phyloP scores from a whole-genome alignment of 92 coral and sea anemone species.

The Epizoanthus stellaris region DNA sequence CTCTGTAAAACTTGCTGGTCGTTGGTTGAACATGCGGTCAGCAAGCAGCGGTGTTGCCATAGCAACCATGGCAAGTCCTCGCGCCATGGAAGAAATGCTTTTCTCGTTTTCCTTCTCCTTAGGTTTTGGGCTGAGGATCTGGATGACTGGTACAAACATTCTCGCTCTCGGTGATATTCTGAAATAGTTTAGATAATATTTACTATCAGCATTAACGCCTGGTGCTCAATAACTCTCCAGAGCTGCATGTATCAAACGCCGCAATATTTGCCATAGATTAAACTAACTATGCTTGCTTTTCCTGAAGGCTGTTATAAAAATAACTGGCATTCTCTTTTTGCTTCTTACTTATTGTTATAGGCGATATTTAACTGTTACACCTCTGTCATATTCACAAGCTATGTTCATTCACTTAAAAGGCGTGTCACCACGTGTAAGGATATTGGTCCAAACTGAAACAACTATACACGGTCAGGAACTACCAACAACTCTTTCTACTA shows the following conservation, averaged over 20 bases:
- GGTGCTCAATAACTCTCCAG: too few species aligned
- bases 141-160: conserved; percentile 8
- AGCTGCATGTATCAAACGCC: too few species aligned
- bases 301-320: not conserved
- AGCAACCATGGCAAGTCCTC: conserved; percentile 32
- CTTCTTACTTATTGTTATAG: too few species aligned
- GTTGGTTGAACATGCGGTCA: conserved; percentile 15
- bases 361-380: too few species aligned
- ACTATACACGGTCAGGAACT: too few species aligned
- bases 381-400: not conserved
- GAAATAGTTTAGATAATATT: not conserved
- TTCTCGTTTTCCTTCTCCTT: conserved; percentile 24
- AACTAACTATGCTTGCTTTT: too few species aligned
- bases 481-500: too few species aligned
- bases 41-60: conserved; percentile 25
- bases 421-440: not conserved
- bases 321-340: not conserved
- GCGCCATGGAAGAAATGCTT: conserved; percentile 11
- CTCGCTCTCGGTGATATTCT: conserved; percentile 39
- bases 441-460: not conserved
- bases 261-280: too few species aligned
- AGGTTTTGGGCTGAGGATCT: conserved; percentile 26
- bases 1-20: conserved; percentile 29
- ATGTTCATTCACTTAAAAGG: not conserved
- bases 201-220: too few species aligned